Evolutionary conservation across 2,888 invertebrate species (phyloP), one percentile per base, ranked within the genome.

Genomic region (Cosmopolites sordidus): DNA sequence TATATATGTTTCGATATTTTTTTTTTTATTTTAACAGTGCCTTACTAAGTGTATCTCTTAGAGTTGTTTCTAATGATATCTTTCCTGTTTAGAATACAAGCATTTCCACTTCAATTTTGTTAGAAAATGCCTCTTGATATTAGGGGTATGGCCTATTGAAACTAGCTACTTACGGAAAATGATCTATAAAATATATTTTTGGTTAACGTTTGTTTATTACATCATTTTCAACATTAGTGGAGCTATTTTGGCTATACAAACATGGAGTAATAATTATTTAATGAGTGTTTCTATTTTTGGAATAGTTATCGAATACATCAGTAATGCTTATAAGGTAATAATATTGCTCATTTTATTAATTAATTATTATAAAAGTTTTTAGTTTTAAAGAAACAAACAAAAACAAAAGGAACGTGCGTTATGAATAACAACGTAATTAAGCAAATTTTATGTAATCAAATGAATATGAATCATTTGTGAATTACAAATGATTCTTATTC

Each of bases 101-200:
- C 47, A 51, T 33, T 22, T 43, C n/a, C 56, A 56, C 14, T 44
- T 52, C 45, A 45, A 30, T 29, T 56, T 47, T 30, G 38, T 51
- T 2, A 49, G 18, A 50, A 18, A 41, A 12, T 41, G 44, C 33
- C 12, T 52, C 9, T 12, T 50, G 2, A 1, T 56, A n/a, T 9
- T 27, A 2, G 56, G 52, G 18, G 49, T 56, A 37, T 56, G 56
- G 56, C 56, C 56, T 4, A 2, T 49, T 6, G 42, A 53, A 17
- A 2, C 16, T 5, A 47, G 40, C 14, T 48, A 53, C 1, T 4
- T 46, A 11, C 16, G 38, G 29, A 22, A 39, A 9, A 14, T 9
- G 2, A 9, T 56, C 2, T 56, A 56, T 43, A 43, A 48, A 8
- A 2, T 39, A 12, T 49, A 53, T 16, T 56, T 56, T 42, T 46